phyloP scores from a whole-genome alignment of 92 coral and sea anemone species.

The Porites lobata region DNA sequence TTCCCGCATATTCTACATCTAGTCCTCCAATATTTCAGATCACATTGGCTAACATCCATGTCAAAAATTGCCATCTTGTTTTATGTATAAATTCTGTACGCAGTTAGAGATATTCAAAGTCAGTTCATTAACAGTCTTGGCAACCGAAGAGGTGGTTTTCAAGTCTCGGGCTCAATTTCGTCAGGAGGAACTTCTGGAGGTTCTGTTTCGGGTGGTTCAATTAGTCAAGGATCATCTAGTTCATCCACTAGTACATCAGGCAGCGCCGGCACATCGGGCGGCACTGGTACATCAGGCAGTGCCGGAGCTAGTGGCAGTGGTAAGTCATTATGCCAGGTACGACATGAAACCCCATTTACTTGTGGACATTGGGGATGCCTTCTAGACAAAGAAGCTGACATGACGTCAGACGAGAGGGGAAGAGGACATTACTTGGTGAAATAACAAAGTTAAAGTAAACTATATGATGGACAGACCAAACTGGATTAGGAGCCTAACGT shows the following conservation, averaged over 20 bases:
- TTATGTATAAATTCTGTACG: not conserved
- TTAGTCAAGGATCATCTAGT: slow-evolving; percentile 25
- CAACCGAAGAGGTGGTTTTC: slow-evolving; percentile 16
- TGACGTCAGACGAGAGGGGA: too few species aligned
- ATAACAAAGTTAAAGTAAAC: too few species aligned
- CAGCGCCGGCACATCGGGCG: not conserved
- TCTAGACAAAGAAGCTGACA: too few species aligned
- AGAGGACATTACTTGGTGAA: too few species aligned
- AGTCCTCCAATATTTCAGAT: too few species aligned
- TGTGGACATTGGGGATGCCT: too few species aligned
- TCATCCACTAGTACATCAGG: not conserved
- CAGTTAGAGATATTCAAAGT: slow-evolving; percentile 23
- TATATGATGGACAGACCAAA: too few species aligned
- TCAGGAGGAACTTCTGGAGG: slow-evolving; percentile 17
- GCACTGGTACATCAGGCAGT: slow-evolving; percentile 1
- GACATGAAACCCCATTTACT: not conserved
- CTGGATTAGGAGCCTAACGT: too few species aligned
- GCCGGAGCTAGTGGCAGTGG: slow-evolving; percentile 28
- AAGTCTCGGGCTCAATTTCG: not conserved
- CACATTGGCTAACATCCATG: too few species aligned
- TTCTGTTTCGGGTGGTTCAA: slow-evolving; percentile 34
- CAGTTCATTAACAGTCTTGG: slow-evolving; percentile 37
- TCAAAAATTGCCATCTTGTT: too few species aligned
- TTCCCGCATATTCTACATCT: too few species aligned
- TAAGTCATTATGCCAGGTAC: not conserved